Base-by-base conservation (phyloP, 1,140 invertebrate genomes). In the Drosophila nannoptera region DNA sequence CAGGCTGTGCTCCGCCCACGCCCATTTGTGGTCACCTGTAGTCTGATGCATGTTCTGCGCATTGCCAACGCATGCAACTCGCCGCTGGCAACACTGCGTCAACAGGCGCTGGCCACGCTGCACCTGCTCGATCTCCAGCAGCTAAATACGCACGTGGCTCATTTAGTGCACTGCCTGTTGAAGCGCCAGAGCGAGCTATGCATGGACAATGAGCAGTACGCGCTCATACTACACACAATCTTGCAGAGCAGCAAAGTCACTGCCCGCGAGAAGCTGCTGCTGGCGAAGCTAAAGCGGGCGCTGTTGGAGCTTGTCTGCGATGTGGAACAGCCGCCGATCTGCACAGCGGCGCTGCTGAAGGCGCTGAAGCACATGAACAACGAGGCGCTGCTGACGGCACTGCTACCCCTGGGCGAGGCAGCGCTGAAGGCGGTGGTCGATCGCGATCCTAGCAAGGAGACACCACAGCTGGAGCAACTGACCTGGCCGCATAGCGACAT, bases 181-280 rank as follows among this genome's bases (percentile, higher is more conserved):
- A 66, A 66, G 7, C 90, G 91, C 14, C 88, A 78, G 32, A 82
- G 91, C 14, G 94, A 95, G 77, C 89, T 95, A 42, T 50, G 90
- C 33, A 76, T 94, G 45, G 94, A 95, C 73, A 83, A 90, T 62
- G 92, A 94, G 54, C 94, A 93, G 61, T 69, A 92, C 5, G 90
- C 92, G 1, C 52, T 92, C 4, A 80, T 90, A 43, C 70, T 93
- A 0, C 92, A 90, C 48, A 91, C 91, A 5, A 87, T 87, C 14
- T n/a, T 88, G 8, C 59, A 87, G 14, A 60, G 69, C 5, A 45
- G 35, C 22, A 56, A 60, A 22, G 36, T 11, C 11, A 63, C 48
- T 11, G 33, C 67, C 9, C 40, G 56, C 22, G 64, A 86, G 22
- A 69, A 73, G 16, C 7, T 87, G 0, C 52, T 67, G 4, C 35